phyloP scores from a whole-genome alignment of 2,797 vertebrate species.

The Labroides dimidiatus region DNA sequence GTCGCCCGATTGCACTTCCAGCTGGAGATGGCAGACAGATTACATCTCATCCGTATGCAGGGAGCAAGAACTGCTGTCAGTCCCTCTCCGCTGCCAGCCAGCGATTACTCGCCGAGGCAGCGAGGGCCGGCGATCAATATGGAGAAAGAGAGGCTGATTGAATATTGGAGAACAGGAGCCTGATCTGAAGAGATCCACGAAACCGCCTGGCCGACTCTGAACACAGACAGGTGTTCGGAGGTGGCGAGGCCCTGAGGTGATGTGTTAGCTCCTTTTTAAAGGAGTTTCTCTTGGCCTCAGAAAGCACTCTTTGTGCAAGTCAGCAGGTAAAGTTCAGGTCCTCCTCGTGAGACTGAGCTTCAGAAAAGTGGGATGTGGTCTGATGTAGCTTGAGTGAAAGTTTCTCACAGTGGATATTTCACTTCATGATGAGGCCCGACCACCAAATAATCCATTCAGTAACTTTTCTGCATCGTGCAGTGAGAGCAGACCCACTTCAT shows the following conservation, averaged over 20 bases:
- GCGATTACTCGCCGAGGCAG: conserved; percentile 66
- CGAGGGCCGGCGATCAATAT: conserved; percentile 67
- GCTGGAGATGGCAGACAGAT: conserved; percentile 68
- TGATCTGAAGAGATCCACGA: conserved; percentile 59
- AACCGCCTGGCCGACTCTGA: conserved; percentile 41
- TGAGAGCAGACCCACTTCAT: conserved; percentile 53
- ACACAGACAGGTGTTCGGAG: conserved; percentile 40
- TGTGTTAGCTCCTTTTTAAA: conserved; percentile 31
- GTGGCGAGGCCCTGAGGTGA: not conserved
- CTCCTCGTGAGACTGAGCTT: conserved; percentile 17
- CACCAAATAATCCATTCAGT: conserved; percentile 54
- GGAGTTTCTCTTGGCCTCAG: conserved; percentile 35
- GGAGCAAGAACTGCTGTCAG: conserved; percentile 48
- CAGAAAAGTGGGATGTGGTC: no score
- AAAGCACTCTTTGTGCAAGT: conserved; percentile 25
- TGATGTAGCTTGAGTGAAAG: not conserved
- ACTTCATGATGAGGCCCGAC: conserved; percentile 51
- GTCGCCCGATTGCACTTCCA: conserved; percentile 56
- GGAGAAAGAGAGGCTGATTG: conserved; percentile 59
- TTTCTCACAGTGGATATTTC: not conserved
- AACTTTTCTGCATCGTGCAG: conserved; percentile 31
- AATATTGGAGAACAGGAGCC: conserved; percentile 44
- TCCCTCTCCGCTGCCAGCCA: conserved; percentile 49
- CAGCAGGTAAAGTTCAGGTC: conserved; percentile 8
- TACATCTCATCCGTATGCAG: conserved; percentile 74